A percentile compares a stretch with the other conserved stretches of the same genome.
Evolutionary conservation across 2,797 vertebrate species (phyloP).

Genomic region (Rhinogobio ventralis): DNA sequence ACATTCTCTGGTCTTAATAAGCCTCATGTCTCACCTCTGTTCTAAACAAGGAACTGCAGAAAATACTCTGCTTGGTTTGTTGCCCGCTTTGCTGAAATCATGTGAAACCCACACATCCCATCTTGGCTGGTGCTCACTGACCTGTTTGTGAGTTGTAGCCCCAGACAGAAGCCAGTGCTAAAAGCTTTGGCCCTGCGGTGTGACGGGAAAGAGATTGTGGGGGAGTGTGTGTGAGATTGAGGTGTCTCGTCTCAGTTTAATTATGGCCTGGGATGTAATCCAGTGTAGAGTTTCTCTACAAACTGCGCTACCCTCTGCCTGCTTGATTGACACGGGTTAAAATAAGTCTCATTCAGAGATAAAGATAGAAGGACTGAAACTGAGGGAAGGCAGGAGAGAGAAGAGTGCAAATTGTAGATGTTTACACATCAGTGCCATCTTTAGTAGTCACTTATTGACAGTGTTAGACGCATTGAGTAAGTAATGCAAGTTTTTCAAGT

Average conservation of each 20-base stretch:
- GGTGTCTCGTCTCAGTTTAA: slow-evolving; percentile 44
- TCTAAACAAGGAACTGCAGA: slow-evolving; percentile 25
- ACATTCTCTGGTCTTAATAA: slow-evolving; percentile 21
- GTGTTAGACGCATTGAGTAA: not conserved
- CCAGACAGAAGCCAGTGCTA: slow-evolving; percentile 27
- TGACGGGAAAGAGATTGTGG: not conserved
- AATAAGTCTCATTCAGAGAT: slow-evolving; percentile 13
- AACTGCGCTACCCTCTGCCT: slow-evolving; percentile 31
- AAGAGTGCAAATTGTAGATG: not conserved
- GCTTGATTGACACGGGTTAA: slow-evolving; percentile 39
- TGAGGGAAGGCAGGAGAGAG: not conserved
- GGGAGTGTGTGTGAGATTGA: slow-evolving; percentile 30
- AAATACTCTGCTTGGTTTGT: slow-evolving; percentile 2
- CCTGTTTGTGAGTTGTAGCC: slow-evolving; percentile 22
- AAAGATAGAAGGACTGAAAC: slow-evolving; percentile 15
- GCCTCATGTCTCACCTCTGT: slow-evolving; percentile 17
- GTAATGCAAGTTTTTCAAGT: not conserved
- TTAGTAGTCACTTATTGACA: slow-evolving; percentile 2
- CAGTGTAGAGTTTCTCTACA: slow-evolving; percentile 22
- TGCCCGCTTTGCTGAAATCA: not conserved
- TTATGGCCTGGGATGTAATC: slow-evolving; percentile 48
- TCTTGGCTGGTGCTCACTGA: slow-evolving; percentile 27
- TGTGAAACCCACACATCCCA: slow-evolving; percentile 22
- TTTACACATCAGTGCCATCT: not conserved
- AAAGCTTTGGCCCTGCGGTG: slow-evolving; percentile 23